phyloP scores from a whole-genome alignment of 2,888 invertebrate genomes.

The Perizoma affinitatum region DNA sequence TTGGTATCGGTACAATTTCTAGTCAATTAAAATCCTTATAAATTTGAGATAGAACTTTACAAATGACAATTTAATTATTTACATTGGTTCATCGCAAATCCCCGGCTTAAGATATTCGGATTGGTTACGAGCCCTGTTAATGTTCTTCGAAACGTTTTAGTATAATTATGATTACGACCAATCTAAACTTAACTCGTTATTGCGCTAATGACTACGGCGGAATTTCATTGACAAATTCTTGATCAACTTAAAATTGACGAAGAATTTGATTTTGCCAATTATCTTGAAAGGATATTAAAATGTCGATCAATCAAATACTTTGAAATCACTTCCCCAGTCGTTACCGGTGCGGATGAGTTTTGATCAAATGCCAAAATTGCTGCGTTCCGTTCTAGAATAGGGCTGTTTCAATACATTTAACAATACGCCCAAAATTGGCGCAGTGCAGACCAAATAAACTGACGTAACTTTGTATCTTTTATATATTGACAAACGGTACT shows the following conservation, averaged over 20 bases:
- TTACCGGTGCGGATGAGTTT: conserved; percentile 32
- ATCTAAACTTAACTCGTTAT: conserved; percentile 42
- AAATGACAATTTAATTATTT: conserved; percentile 29
- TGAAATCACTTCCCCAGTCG: conserved; percentile 33
- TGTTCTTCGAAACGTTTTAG: conserved; percentile 32
- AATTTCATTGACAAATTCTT: conserved; percentile 38
- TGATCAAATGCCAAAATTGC: conserved; percentile 43
- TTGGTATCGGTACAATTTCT: no score
- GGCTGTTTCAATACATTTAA: conserved; percentile 36
- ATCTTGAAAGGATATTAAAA: conserved; percentile 40
- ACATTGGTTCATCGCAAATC: conserved; percentile 16
- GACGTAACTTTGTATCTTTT: conserved; percentile 31
- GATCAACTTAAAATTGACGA: conserved; percentile 36
- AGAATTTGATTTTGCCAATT: conserved; percentile 39
- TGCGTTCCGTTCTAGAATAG: conserved; percentile 29
- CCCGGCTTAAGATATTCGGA: conserved; percentile 22
- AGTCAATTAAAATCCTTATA: not conserved
- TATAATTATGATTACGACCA: conserved; percentile 38
- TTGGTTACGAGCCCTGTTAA: conserved; percentile 30
- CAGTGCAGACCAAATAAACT: conserved; percentile 44
- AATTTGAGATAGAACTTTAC: conserved; percentile 17
- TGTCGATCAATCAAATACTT: conserved; percentile 38
- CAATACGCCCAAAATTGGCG: conserved; percentile 39
- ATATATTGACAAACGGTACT: conserved; percentile 29
- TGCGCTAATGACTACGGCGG: conserved; percentile 34